Base-by-base conservation (phyloP, 1,140 invertebrate genomes). In the Drosophila mauritiana region DNA sequence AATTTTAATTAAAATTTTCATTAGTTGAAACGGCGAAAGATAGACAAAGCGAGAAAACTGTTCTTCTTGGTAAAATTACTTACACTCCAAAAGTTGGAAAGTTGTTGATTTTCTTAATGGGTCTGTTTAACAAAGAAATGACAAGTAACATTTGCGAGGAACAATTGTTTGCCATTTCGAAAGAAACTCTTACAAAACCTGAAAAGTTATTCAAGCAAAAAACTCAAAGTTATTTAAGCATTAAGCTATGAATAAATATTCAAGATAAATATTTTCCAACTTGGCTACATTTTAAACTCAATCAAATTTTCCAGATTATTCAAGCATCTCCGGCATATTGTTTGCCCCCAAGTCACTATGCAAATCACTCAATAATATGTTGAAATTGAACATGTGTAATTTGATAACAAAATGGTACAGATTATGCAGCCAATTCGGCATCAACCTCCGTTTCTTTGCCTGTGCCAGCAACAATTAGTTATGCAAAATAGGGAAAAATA, bases 1-100 rank as follows among this genome's bases (percentile, higher is more conserved):
- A 39, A 51, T 74, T 76, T 76, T 76, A 76, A 76, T 76, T 76
- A 76, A 67, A 67, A 58, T 67, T 34, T 43, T 22, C 11, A 34
- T 27, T 31, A 11, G 25, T 39, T 46, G 46, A 69, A 34, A 17
- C 17, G 8, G 17, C 10, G 34, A 40, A 13, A 37, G 37, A 3
- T 13, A 39, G 12, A 27, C 45, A 40, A 7, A 1, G 15, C 31
- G 25, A 6, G 17, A 22, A 36, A 3, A 34, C 43, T 45, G 22
- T 39, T 67, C 53, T 67, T 36, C 49, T 13, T 15, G 11, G 25
- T 46, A 34, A 22, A 69, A 68, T 54, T 31, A 46, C 48, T 22
- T n/a, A 56, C 48, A 40, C 40, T 40, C 20, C 17, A 22, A 11
- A 64, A 69, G 36, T 40, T 56, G 31, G 20, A 20, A n/a, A 39